Evolutionary conservation across 2,797 vertebrate species (phyloP), one percentile per base, ranked within the genome.

Genomic region (Graptemys geographica): DNA sequence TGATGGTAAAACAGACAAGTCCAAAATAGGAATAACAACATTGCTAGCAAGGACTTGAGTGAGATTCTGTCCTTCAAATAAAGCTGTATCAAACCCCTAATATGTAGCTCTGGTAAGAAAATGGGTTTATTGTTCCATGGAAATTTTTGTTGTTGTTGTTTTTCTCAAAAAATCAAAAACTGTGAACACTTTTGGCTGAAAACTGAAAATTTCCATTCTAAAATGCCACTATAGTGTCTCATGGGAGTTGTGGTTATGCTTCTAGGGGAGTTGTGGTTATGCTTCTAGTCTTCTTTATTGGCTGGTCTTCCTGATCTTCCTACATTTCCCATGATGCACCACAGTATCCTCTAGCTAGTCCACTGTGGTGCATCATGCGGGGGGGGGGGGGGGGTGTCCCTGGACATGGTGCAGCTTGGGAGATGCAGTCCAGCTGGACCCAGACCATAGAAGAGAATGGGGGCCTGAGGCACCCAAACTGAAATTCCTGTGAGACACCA

Each of bases 381-480:
- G 37, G 8, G 21, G 49, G 0, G 0, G 37, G 8, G 51, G 13
- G 0, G 0, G 37, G 8, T 13, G 13, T 72, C 49, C 28, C 37
- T 49, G 74, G 28, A 37, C 10, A 69, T 69, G 65, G n/a, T 69
- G n/a, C n/a, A 69, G 6, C 18, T 69, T 69, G 65, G 65, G 19
- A 69, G n/a, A 69, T 69, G 19, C 19, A 11, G 15, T 19, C 18
- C 8, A 69, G n/a, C 37, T 41, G n/a, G 19, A 72, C n/a, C n/a
- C 69, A 72, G 21, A 37, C 11, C 85, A 15, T 44, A 69, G 28
- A 57, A 11, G 9, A 5, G 28, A 53, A 33, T 1, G 53, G 62
- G 79, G 65, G 15, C 25, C 19, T 69, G 74, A 81, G 81, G 28
- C 37, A 4, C 8, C 27, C 25, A 2, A 0, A 4, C 62, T 47